Base-by-base conservation (phyloP, 2,113 vertebrate genomes). In the Poeciliopsis turrubarensis region DNA sequence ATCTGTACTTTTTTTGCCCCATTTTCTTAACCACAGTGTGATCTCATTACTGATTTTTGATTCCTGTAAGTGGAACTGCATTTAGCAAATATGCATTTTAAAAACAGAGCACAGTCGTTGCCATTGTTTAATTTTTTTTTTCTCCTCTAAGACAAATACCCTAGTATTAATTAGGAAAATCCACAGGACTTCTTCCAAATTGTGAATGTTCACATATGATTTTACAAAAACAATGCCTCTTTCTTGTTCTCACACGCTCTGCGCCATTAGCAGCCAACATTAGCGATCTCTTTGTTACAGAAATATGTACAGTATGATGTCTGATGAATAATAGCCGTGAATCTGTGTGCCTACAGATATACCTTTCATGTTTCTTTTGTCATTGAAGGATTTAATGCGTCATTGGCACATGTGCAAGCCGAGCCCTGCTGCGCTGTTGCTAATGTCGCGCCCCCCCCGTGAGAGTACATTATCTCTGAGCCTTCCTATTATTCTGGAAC, bases 401-500 rank as follows among this genome's bases (percentile, higher is more conserved):
- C 89, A 91, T 81, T 89, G 91, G 87, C 83, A 88, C 89, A 92
- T 77, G 86, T 88, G 91, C 81, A 60, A 78, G 90, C 83, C 15
- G 82, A 83, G 75, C 85, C 92, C 91, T 89, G 91, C 92, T 93
- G 92, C 60, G 91, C 92, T 82, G 86, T 83, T 80, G 91, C 91
- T 93, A 93, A 93, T 93, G 86, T 87, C 71, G 87, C 79, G 87
- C 86, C 92, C 92, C 92, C 92, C 92, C 89, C 34, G 82, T 87
- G 91, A 83, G 92, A 92, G 87, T 87, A 92, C 92, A 93, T 93
- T 93, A 93, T 93, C 91, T 92, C 87, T 86, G 87, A 93, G 90
- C 88, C 86, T 82, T 85, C 85, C 90, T 90, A 89, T 92, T 92
- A 92, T 93, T 92, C 87, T 73, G 72, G 83, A 91, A 91, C 91